Evolutionary conservation across 2,888 invertebrate genomes (phyloP).

Genomic region (Amorpha juglandis): DNA sequence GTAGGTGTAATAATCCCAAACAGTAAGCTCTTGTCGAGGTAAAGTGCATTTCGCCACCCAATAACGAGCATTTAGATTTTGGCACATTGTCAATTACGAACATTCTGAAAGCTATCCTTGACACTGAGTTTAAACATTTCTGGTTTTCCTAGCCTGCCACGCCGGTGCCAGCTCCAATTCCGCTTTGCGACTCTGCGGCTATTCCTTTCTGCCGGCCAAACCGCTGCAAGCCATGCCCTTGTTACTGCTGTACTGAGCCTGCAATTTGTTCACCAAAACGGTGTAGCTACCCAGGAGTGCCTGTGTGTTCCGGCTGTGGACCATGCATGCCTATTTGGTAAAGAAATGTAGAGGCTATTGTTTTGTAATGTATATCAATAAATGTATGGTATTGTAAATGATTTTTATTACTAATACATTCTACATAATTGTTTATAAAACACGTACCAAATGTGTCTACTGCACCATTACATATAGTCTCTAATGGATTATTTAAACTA

Average conservation of each 20-base stretch:
- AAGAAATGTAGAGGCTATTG: slow-evolving; percentile 29
- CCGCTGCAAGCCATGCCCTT: slow-evolving; percentile 83
- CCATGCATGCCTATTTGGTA: slow-evolving; percentile 80
- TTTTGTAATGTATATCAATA: slow-evolving; percentile 12
- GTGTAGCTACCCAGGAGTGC: slow-evolving; percentile 74
- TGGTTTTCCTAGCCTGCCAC: slow-evolving; percentile 50
- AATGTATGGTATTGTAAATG: not conserved
- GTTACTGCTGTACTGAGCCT: slow-evolving; percentile 79
- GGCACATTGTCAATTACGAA: slow-evolving; percentile 40
- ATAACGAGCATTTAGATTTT: slow-evolving; percentile 31
- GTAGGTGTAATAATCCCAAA: not conserved
- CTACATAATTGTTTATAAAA: not conserved
- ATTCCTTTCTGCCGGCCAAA: slow-evolving; percentile 81
- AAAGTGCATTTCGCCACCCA: slow-evolving; percentile 18
- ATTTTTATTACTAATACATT: not conserved
- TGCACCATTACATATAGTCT: too few relatives aligned
- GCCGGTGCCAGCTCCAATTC: slow-evolving; percentile 53
- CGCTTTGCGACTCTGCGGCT: slow-evolving; percentile 65
- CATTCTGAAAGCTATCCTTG: slow-evolving; percentile 22
- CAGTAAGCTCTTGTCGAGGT: slow-evolving; percentile 1
- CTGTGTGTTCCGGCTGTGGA: slow-evolving; percentile 69
- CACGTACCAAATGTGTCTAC: too few relatives aligned
- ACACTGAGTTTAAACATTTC: slow-evolving; percentile 30
- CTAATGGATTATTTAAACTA: too few relatives aligned
- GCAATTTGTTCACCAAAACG: slow-evolving; percentile 67